A percentile compares a stretch with the other conserved stretches of the same genome.
phyloP scores from a whole-genome alignment of 2,797 vertebrate species.

The Oreochromis grahami region DNA sequence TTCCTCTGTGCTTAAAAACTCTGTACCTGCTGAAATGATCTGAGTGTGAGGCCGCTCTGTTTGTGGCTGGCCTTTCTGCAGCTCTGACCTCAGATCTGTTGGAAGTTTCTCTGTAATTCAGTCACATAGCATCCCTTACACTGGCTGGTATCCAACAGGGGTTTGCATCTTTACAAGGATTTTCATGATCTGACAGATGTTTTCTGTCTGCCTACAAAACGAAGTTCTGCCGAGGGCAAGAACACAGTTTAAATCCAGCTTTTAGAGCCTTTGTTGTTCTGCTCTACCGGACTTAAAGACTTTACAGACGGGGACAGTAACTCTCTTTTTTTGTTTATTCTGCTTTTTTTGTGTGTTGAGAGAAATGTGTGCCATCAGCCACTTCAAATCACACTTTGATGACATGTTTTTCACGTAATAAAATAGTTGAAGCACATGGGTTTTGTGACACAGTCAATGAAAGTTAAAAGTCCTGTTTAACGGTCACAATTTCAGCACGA shows the following conservation, averaged over 20 bases:
- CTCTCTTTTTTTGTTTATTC: background rate
- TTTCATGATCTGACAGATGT: background rate
- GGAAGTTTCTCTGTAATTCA: background rate
- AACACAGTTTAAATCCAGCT: background rate
- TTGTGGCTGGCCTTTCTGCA: background rate
- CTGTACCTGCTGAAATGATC: background rate
- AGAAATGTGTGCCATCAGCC: background rate
- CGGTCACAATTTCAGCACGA: background rate
- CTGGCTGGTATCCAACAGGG: background rate
- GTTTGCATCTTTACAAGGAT: background rate
- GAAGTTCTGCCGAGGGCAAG: background rate
- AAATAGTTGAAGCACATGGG: background rate
- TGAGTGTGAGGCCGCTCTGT: background rate
- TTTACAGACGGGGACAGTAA: background rate
- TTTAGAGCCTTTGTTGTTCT: background rate
- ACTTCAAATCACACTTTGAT: background rate
- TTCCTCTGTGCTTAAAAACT: background rate
- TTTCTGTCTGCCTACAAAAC: background rate
- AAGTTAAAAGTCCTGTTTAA: background rate
- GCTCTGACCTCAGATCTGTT: background rate
- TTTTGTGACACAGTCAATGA: background rate
- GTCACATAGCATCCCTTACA: background rate
- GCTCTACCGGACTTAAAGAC: background rate
- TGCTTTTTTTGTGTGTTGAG: background rate
- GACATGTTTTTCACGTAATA: background rate